These are phyloP conservation scores for Anorthoa munda DNA, from an alignment of 2,888 invertebrate species.

Conservation along the genomic window DNA sequence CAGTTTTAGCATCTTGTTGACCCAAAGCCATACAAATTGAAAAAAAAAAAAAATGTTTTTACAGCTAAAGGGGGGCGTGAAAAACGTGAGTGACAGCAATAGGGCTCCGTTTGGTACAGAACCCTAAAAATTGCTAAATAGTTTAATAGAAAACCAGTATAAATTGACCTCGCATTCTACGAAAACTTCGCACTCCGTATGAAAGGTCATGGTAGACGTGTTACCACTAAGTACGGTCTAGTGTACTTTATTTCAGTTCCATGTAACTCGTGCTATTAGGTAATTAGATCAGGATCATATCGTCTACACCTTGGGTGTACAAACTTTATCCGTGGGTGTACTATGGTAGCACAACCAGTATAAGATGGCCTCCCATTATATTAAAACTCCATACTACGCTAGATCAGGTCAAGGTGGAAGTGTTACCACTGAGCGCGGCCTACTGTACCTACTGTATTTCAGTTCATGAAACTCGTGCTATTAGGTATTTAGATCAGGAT, in stretches of 20 bases:
- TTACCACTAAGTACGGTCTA: not conserved
- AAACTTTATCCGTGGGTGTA: not conserved
- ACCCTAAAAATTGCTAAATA: constrained; percentile 24
- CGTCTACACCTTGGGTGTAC: constrained; percentile 35
- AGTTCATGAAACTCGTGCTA: constrained; percentile 53
- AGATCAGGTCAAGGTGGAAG: not conserved
- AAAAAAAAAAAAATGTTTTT: too few relatives aligned
- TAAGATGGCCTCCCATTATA: not conserved
- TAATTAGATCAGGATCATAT: constrained; percentile 56
- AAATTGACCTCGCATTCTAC: not conserved
- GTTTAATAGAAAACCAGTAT: constrained; percentile 35
- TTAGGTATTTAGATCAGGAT: constrained; percentile 56
- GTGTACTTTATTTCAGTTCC: constrained; percentile 13
- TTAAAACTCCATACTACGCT: not conserved
- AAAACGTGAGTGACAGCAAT: too few relatives aligned
- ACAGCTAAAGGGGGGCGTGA: too few relatives aligned
- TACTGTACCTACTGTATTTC: not conserved
- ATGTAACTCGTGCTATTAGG: constrained; percentile 55
- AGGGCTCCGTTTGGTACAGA: too few relatives aligned
- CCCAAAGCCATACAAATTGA: too few relatives aligned
- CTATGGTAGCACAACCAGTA: not conserved
- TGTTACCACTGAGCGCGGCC: not conserved
- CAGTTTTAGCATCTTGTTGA: too few relatives aligned
- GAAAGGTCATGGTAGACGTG: too few relatives aligned
- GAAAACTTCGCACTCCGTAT: too few relatives aligned